Percentiles rank a stretch among this genome's conserved stretches.
Evolutionary conservation across 1,140 invertebrate genomes (phyloP).

Genomic region (Campoletis sonorensis): DNA sequence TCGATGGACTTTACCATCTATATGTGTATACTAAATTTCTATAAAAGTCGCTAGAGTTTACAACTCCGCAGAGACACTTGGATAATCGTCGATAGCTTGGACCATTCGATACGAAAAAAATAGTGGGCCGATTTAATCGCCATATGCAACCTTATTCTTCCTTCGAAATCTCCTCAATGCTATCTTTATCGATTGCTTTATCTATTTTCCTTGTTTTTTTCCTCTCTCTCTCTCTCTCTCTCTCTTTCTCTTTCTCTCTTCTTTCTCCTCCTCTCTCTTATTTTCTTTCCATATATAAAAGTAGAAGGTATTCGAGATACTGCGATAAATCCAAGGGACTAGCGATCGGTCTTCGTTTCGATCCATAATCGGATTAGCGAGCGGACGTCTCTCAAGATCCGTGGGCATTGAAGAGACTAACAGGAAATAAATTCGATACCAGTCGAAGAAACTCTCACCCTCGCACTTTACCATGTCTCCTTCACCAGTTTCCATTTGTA

Average conservation of each 20-base stretch:
- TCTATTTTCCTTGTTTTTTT: background rate
- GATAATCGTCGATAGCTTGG: background rate
- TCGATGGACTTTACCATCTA: no score
- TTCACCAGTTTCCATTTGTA: background rate
- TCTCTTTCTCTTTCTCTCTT: background rate
- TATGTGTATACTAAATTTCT: no score
- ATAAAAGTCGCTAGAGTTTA: background rate
- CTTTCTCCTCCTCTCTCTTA: no score
- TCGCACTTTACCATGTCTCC: background rate
- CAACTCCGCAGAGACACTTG: background rate
- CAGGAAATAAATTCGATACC: slow-evolving; percentile 34
- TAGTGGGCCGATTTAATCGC: background rate
- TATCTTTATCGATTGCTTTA: background rate
- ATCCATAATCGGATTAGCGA: slow-evolving; percentile 44
- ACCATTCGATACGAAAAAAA: background rate
- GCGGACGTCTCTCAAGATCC: slow-evolving; percentile 16
- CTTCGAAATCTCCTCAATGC: background rate
- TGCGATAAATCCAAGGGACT: slow-evolving; percentile 33
- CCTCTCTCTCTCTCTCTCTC: background rate
- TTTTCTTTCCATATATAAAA: no score
- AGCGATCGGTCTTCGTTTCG: slow-evolving; percentile 39
- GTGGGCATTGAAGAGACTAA: slow-evolving; percentile 13
- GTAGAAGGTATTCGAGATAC: slow-evolving; percentile 2
- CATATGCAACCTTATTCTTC: background rate
- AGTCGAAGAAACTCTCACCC: background rate